Conservation (phyloP, 2,797 vertebrate genomes). For the Otolemur crassicaudatus region DNA sequence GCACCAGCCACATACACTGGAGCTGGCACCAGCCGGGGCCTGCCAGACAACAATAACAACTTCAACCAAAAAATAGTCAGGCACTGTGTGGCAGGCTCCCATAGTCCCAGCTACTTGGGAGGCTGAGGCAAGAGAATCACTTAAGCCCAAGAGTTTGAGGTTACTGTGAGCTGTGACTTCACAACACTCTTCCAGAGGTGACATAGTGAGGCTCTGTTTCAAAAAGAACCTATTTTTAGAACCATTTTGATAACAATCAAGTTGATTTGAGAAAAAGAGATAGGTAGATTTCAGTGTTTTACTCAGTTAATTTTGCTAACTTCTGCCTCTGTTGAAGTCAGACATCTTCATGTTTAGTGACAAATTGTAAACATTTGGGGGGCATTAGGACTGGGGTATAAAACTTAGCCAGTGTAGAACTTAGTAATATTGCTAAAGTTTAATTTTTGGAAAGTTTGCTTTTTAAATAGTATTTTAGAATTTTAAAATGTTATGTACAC, state of each 20-base stretch:
- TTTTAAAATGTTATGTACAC: background rate
- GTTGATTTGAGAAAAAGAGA: constrained; percentile 7
- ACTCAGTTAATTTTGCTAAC: background rate
- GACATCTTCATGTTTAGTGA: background rate
- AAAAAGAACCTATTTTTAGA: constrained; percentile 19
- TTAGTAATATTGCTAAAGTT: constrained; percentile 27
- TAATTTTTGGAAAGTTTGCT: constrained; percentile 1
- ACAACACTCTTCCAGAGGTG: no score
- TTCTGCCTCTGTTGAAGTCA: constrained; percentile 28
- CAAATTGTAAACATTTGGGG: background rate
- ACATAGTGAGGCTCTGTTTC: no score
- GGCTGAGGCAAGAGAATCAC: no score
- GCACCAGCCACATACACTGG: no score
- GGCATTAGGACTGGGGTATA: background rate
- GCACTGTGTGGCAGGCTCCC: no score
- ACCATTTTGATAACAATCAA: constrained; percentile 7
- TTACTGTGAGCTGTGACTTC: no score
- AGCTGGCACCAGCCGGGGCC: no score
- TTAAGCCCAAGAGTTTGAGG: no score
- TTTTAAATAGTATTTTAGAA: background rate
- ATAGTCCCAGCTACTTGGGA: no score
- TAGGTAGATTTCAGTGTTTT: background rate
- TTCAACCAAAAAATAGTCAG: no score
- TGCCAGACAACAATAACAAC: no score
- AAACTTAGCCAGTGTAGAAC: background rate